Evolutionary conservation across 1,140 invertebrate species (phyloP).

Genomic region (Drosophila auraria): DNA sequence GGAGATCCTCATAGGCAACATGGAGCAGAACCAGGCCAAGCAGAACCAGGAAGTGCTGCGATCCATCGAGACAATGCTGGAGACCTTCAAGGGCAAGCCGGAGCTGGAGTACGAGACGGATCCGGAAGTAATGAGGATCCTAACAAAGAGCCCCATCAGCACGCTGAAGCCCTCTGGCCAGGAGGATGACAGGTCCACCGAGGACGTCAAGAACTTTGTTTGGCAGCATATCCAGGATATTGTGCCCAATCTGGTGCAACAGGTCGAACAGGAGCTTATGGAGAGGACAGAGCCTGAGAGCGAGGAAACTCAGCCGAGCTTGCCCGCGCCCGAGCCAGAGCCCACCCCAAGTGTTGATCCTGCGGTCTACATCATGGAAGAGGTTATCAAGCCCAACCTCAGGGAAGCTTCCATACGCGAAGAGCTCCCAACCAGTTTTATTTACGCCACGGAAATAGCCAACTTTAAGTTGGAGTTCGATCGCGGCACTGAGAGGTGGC

Average conservation of each 20-base stretch:
- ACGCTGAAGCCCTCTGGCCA: conserved; percentile 30
- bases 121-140: conserved; percentile 76
- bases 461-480: conserved; percentile 75
- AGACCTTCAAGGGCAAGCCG: conserved; percentile 62
- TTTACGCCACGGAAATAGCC: conserved; percentile 76
- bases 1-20: conserved; percentile 83
- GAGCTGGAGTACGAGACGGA: conserved; percentile 74
- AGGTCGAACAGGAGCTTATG: conserved; percentile 82
- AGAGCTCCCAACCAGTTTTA: conserved; percentile 61
- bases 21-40: conserved; percentile 83
- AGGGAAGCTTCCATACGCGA: conserved; percentile 64
- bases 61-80: conserved; percentile 80
- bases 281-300: conserved; percentile 25
- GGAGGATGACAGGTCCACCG: conserved; percentile 38
- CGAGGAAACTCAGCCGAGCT: conserved; percentile 2
- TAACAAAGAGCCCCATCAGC: conserved; percentile 81
- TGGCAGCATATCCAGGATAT: conserved; percentile 85
- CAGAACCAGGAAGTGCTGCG: conserved; percentile 78
- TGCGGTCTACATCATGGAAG: conserved; percentile 70
- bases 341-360: conserved; percentile 56
- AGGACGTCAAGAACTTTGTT: conserved; percentile 81
- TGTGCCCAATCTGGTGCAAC: conserved; percentile 83
- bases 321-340: conserved; percentile 11
- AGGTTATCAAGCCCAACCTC: conserved; percentile 74
- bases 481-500: conserved; percentile 54